Conservation (phyloP, 2,113 vertebrate genomes). For the Poeciliopsis prolifica region DNA sequence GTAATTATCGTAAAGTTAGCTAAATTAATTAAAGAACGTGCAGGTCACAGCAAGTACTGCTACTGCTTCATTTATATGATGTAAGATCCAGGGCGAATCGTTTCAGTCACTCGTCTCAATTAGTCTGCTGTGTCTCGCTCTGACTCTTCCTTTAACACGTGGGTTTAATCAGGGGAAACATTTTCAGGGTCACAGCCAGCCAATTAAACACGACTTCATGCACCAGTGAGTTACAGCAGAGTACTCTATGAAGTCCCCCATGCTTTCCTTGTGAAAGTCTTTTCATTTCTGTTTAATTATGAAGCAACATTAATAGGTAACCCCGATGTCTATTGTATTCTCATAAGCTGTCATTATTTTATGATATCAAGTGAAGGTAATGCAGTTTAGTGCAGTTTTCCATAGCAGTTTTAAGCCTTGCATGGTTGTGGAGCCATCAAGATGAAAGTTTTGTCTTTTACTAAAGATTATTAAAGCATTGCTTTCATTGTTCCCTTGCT, state of each 20-base stretch:
- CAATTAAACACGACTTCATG: slow-evolving; percentile 40
- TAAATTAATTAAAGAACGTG: neutral
- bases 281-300: slow-evolving; percentile 36
- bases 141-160: slow-evolving; percentile 26
- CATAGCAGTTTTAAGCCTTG: neutral
- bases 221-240: slow-evolving; percentile 34
- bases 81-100: slow-evolving; percentile 24
- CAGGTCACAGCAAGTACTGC: slow-evolving; percentile 1
- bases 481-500: too few species aligned
- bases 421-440: too few species aligned
- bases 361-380: neutral
- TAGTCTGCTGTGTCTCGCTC: slow-evolving; percentile 35
- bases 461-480: too few species aligned
- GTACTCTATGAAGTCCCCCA: slow-evolving; percentile 32
- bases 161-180: slow-evolving; percentile 40
- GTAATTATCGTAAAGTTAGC: slow-evolving; percentile 1
- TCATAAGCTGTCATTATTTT: neutral
- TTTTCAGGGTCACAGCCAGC: slow-evolving; percentile 44
- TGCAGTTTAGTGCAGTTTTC: neutral
- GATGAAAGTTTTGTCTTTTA: too few species aligned
- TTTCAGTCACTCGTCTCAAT: slow-evolving; percentile 35
- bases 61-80: slow-evolving; percentile 28
- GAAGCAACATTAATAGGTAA: slow-evolving; percentile 16
- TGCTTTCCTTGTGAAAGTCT: slow-evolving; percentile 4
- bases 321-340: neutral